Evolutionary conservation across 2,797 vertebrate genomes (phyloP), one percentile per base, ranked within the genome.

Genomic region (Thunnus albacares): DNA sequence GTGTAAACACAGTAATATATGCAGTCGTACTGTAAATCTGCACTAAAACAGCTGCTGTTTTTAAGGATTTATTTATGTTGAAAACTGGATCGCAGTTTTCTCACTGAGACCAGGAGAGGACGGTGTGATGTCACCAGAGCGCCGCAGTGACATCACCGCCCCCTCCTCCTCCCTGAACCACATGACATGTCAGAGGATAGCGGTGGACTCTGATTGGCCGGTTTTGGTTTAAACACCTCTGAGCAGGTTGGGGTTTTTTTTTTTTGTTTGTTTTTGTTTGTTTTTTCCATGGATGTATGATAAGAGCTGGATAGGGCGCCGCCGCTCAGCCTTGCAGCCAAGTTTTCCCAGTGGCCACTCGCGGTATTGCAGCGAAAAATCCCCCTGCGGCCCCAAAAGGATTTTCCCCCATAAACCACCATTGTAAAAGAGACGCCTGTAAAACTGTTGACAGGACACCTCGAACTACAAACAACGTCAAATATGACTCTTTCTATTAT

Each of bases 81-180:
- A 15, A 45, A 38, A 13, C 43, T 45, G 43, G 13, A n/a, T 72
- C 30, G 59, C 14, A 43, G 55, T 12, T 49, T 26, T 49, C 1
- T 59, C 35, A 10, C 3, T 56, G 70, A 59, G 64, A 57, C 13
- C 63, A 14, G 20, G n/a, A 43, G 22, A 75, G 18, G 55, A 51
- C 0, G 11, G 43, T 12, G 53, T 35, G 22, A 69, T 38, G 60
- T 64, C 24, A 66, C 6, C 52, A 33, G 26, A 52, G 24, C 24
- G 56, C 35, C 6, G 71, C 51, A 35, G 20, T 72, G 59, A 66
- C 45, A 75, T 68, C 60, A 82, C 14, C 6, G 8, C 38, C 38
- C 33, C 24, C 24, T 24, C 38, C n/a, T 22, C 57, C 17, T 33
- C 30, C 17, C 57, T 59, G 57, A 35, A 59, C 35, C 33, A 22